Evolutionary conservation across 2,888 invertebrate species (phyloP).

Genomic region (Phanerotoma sp.): DNA sequence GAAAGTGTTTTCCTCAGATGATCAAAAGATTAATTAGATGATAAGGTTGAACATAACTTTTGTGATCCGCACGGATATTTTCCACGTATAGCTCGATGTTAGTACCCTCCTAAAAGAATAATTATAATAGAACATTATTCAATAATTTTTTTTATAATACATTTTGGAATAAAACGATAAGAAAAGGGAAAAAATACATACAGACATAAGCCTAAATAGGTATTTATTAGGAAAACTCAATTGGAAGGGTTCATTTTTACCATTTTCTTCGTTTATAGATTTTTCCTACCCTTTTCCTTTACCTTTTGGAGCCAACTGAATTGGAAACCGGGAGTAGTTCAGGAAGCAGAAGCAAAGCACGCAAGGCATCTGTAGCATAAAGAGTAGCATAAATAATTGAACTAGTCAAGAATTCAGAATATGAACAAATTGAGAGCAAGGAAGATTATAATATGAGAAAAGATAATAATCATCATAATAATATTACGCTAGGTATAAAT

Average conservation of each 20-base stretch:
- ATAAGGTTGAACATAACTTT: background rate
- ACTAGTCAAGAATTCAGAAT: background rate
- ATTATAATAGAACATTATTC: background rate
- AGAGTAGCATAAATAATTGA: background rate
- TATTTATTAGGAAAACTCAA: background rate
- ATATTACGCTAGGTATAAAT: too few relatives aligned
- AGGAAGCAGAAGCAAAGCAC: background rate
- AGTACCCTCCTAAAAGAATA: background rate
- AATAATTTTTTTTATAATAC: background rate
- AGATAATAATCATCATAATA: too few relatives aligned
- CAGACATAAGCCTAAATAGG: background rate
- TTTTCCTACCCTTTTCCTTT: background rate
- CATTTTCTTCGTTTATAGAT: background rate
- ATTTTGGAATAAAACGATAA: background rate
- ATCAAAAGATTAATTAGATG: background rate
- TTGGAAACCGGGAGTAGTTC: background rate
- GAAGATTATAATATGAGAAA: too few relatives aligned
- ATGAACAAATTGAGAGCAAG: background rate
- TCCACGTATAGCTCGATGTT: background rate
- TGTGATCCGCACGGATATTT: background rate
- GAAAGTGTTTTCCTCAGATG: background rate
- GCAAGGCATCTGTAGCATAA: background rate
- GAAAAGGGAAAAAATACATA: background rate
- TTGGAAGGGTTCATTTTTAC: background rate
- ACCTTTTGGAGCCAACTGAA: background rate